Conservation (phyloP, 2,888 invertebrate species). For the Agrochola lychnidis region DNA sequence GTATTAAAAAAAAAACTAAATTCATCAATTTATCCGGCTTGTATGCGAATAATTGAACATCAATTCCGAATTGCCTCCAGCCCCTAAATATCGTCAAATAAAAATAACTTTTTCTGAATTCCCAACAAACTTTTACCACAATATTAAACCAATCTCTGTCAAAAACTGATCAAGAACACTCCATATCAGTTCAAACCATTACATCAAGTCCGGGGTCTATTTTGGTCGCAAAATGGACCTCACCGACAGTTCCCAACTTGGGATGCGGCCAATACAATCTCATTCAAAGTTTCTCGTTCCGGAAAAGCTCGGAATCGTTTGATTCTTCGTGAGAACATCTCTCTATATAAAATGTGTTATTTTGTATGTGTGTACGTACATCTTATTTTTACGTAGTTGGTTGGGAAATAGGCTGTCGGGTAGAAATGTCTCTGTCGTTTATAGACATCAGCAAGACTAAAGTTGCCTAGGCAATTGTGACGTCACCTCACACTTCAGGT, state of each 20-base stretch:
- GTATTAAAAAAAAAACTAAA: too few relatives aligned
- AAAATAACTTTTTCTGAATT: constrained; percentile 11
- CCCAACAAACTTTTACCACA: constrained; percentile 18
- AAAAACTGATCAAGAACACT: constrained; percentile 51
- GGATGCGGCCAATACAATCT: constrained; percentile 88
- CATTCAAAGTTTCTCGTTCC: constrained; percentile 83
- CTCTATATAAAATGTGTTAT: constrained; percentile 40
- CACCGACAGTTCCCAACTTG: constrained; percentile 74
- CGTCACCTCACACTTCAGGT: too few relatives aligned
- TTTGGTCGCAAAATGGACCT: constrained; percentile 56
- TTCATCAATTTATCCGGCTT: too few relatives aligned
- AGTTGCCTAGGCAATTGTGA: neutral
- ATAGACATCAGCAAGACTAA: neutral
- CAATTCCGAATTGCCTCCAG: neutral
- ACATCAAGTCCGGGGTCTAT: constrained; percentile 60
- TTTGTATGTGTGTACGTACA: constrained; percentile 26
- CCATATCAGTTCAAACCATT: constrained; percentile 55
- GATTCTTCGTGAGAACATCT: constrained; percentile 57
- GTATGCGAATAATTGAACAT: neutral
- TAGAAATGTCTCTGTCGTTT: neutral
- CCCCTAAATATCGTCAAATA: neutral
- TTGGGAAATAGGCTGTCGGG: neutral
- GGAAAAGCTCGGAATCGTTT: constrained; percentile 73
- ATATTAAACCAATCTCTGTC: constrained; percentile 46
- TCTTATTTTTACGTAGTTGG: constrained; percentile 9